These are phyloP conservation scores for Mus spicilegus DNA, from an alignment of 2,113 vertebrate genomes.

Conservation along the genomic window DNA sequence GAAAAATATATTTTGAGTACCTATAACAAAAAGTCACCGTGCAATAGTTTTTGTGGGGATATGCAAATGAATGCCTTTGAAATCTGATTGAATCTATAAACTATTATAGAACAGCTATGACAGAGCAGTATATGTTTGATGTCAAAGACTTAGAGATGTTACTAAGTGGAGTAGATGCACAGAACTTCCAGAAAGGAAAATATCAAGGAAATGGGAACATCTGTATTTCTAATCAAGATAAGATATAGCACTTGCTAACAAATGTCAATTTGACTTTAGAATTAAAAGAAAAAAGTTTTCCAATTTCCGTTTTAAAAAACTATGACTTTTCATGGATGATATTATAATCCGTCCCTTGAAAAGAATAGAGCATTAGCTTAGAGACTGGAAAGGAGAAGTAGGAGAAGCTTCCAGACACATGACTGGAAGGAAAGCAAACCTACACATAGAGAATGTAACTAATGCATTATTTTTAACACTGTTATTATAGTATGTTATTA, in stretches of 20 bases:
- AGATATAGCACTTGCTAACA: neutral
- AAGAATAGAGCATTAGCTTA: neutral
- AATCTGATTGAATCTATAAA: neutral
- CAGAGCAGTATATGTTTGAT: neutral
- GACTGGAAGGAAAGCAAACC: neutral
- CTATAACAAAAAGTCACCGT: neutral
- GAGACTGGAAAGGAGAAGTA: neutral
- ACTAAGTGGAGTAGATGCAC: neutral
- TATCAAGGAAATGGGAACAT: neutral
- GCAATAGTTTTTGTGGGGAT: neutral
- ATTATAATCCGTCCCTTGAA: neutral
- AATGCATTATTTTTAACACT: neutral
- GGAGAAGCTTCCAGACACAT: neutral
- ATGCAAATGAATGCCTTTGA: slow-evolving; percentile 35
- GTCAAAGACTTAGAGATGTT: neutral
- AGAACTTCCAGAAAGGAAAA: neutral
- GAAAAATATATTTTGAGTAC: neutral
- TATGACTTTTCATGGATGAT: neutral
- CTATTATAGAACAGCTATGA: slow-evolving; percentile 2
- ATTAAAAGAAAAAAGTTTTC: neutral
- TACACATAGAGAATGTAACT: neutral
- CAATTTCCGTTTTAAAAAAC: slow-evolving; percentile 5
- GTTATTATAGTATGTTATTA: neutral
- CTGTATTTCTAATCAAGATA: slow-evolving; percentile 39
- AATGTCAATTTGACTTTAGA: neutral